Evolutionary conservation across 1,140 invertebrate species (phyloP), one percentile per base, ranked within the genome.

Genomic region (Euglossa dilemma): DNA sequence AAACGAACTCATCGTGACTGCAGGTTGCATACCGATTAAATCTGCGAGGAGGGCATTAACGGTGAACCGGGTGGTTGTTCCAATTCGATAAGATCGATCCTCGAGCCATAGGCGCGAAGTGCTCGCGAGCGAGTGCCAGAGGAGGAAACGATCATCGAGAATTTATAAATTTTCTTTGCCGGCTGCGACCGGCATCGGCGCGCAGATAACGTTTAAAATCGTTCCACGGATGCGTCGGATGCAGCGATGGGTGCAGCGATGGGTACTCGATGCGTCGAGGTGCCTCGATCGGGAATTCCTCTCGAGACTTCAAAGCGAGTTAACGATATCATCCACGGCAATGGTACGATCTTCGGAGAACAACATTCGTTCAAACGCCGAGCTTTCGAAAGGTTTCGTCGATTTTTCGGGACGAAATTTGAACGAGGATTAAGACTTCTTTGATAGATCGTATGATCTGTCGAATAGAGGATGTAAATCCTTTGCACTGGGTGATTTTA

Each of bases 111-210:
- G 71, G 79, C 36, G 57, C 80, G 54, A 72, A 80, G n/a, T 76
- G 70, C 36, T 73, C 54, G 57, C 56, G 47, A 84, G 85, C 52
- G 47, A 61, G 64, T 59, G 43, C 25, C 56, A 70, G 75, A 86
- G 54, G 70, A 67, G 80, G 59, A 84, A 86, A 81, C 52, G 86
- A 85, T 90, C 87, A 90, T 93, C 90, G 91, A 92, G 92, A 92
- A 93, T 94, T 92, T 93, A 93, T 91, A 90, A 92, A 91, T 91
- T 89, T 87, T 70, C 63, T 83, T 91, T n/a, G 90, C 92, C 87
- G 88, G 84, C 88, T 80, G 56, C 69, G 73, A 59, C 85, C 90
- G 90, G 87, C 90, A 89, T 92, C 90, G 90, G 80, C 85, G 70
- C 80, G 63, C 50, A 89, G 86, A 92, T 91, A 91, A 85, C 83